Evolutionary conservation across 2,888 invertebrate species (phyloP), one percentile per base, ranked within the genome.

Genomic region (Orthosia cruda): DNA sequence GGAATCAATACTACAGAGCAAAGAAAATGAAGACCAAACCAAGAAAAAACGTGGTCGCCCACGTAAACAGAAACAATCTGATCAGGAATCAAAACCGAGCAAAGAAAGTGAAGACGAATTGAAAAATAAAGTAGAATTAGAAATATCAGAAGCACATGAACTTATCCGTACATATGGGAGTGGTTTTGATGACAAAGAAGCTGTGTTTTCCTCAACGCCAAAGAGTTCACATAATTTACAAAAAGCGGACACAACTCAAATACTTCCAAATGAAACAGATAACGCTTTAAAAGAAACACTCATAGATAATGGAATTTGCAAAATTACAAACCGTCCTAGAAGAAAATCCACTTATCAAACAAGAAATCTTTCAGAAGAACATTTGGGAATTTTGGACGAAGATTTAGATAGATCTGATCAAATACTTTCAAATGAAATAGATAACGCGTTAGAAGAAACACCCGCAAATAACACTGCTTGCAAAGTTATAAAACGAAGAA

Each of bases 101-200:
- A 59, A 16, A 47, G 52, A 32, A 32, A 7, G 11, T 66, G 13
- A 1, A n/a, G 20, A 23, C 1, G 16, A 40, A 40, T 15, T 32
- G 7, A 16, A 49, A n/a, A 26, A 68, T 18, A 2, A 5, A 1
- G 3, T 75, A 26, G 49, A 76, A 18, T 13, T 18, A 26, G 26
- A 61, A 62, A 62, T 75, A 50, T 55, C 52, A 45, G 54, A 69
- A 76, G 40, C 68, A 45, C 0, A 76, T 26, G 18, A 76, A 45
- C 68, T 55, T 26, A 76, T 75, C 20, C 49, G 26, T 15, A 26
- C 26, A 3, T 59, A 58, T 61, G 11, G 23, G 0, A 23, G 4
- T 20, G 40, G 52, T 50, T 20, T 15, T 26, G 20, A 45, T 62
- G 26, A 23, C 26, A 54, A 62, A 15, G 40, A 40, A 20, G 12